Percentiles rank a stretch among this genome's conserved stretches.
These are phyloP conservation scores for Drosophila rellima DNA, from an alignment of 2,888 invertebrate species.

Conservation along the genomic window DNA sequence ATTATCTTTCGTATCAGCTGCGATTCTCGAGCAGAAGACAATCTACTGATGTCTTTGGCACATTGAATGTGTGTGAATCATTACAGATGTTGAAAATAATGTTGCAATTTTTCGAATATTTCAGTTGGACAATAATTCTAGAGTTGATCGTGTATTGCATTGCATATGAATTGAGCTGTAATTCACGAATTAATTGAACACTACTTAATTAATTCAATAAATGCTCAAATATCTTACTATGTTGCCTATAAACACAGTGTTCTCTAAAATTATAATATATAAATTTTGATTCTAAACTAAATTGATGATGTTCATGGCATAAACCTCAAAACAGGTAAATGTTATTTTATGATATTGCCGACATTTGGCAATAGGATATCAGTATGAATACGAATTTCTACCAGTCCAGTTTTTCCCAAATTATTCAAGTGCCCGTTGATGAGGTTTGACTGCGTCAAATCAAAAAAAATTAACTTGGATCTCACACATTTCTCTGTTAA, in stretches of 20 bases:
- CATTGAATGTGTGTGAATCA: background rate
- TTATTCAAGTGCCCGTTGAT: background rate
- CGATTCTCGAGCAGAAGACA: conserved; percentile 4
- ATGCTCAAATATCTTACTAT: background rate
- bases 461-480: background rate
- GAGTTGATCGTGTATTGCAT: background rate
- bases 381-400: background rate
- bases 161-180: background rate
- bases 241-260: background rate
- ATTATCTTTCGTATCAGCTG: conserved; percentile 31
- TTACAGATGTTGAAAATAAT: background rate
- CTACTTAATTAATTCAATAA: background rate
- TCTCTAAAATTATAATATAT: background rate
- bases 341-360: background rate
- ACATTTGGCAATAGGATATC: conserved; percentile 9
- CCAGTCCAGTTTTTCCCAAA: background rate
- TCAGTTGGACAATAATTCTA: background rate
- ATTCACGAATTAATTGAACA: background rate
- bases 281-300: background rate
- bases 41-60: background rate
- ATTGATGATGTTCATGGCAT: background rate
- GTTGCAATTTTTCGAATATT: background rate
- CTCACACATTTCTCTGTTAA: background rate
- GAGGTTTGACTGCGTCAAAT: background rate
- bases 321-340: background rate